Evolutionary conservation across 2,888 invertebrate species (phyloP), one percentile per base, ranked within the genome.

Genomic region (Oxyscelio sp.): DNA sequence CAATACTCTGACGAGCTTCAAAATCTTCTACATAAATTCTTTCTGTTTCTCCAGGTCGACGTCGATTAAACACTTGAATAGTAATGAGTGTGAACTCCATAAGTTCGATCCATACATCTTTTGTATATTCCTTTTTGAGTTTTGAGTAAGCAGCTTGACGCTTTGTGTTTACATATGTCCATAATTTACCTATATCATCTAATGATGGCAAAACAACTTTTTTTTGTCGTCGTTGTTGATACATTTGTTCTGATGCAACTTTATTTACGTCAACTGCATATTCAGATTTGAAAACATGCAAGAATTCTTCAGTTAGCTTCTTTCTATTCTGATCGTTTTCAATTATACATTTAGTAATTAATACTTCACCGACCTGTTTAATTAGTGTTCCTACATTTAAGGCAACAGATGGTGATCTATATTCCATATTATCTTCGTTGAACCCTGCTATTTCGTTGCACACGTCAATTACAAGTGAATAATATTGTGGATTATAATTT

Each of bases 41-140:
- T 70, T 89, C 87, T 0, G 87, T 82, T 65, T 89, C 89, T 0
- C 89, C 89, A 0, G 89, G 61, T 9, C 88, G 56, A 4, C 89
- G 85, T 21, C 87, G 87, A 75, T 89, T 89, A 43, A 89, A 89
- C 5, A 89, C n/a, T 56, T 87, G 87, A 3, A 89, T 50, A 0
- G 82, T 74, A 2, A 86, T 45, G 1, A 89, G 61, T 2, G 81
- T 80, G n/a, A 17, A 40, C 58, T 89, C 78, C 48, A 85, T 83
- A 3, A 89, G 61, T 13, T 66, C 24, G n/a, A 19, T 34, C 88
- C 89, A 89, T 0, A 19, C 38, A 0, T 48, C 24, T 13, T 17
- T n/a, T 48, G 71, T 61, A 6, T 11, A 65, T 24, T 58, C 50
- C 17, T 58, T 9, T 38, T 75, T 15, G 6, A 56, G 6, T 13